phyloP scores from a whole-genome alignment of 2,888 invertebrate species.

The Eurytoma californica region DNA sequence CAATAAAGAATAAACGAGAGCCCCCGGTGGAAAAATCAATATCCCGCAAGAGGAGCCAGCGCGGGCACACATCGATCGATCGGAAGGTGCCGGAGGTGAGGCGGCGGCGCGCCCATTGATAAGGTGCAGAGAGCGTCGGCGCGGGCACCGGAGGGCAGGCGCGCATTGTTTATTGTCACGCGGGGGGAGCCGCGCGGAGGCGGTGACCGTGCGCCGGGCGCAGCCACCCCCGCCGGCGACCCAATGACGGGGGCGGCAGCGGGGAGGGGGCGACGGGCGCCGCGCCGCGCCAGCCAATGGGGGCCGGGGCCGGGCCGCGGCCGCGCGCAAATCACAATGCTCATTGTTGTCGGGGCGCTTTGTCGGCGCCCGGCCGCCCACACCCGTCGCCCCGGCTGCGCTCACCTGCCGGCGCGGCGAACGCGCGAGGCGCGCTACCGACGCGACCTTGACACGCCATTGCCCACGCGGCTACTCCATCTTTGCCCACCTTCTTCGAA shows the following conservation, averaged over 20 bases:
- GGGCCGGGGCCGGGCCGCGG: constrained; percentile 66
- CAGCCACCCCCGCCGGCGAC: constrained; percentile 31
- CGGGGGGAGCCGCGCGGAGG: not conserved
- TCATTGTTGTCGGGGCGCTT: constrained; percentile 71
- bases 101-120: not conserved
- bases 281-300: constrained; percentile 63
- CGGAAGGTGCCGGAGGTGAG: not conserved
- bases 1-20: no score
- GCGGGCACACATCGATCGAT: not conserved
- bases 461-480: no score
- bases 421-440: not conserved
- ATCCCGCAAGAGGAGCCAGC: no score
- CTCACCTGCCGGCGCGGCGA: not conserved
- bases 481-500: no score
- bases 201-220: not conserved
- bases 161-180: no score
- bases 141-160: no score
- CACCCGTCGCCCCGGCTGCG: not conserved
- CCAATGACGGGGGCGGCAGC: constrained; percentile 41
- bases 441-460: not conserved
- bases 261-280: constrained; percentile 58
- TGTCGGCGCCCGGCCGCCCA: constrained; percentile 26
- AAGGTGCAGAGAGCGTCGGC: no score
- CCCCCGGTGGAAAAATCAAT: no score
- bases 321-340: constrained; percentile 75